A percentile compares a stretch with the other conserved stretches of the same genome.
Evolutionary conservation across 2,888 invertebrate species (phyloP).

Genomic region (Eupithecia dodoneata): DNA sequence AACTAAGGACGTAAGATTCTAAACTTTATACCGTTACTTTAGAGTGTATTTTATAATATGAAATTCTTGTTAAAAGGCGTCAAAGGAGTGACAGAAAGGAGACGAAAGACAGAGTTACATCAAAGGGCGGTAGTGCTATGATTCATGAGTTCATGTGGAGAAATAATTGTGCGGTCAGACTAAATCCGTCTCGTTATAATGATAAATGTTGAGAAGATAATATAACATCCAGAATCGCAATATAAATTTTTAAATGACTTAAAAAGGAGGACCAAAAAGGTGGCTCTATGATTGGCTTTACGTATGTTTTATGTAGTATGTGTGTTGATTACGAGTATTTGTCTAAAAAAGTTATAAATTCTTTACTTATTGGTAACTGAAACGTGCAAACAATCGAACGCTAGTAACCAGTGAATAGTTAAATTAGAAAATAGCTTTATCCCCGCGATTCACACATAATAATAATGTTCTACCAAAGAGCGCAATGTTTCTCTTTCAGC

Average conservation of each 20-base stretch:
- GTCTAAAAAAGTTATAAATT: too few relatives aligned
- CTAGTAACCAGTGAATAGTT: neutral
- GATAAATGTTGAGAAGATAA: neutral
- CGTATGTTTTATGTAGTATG: too few relatives aligned
- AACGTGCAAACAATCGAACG: too few relatives aligned
- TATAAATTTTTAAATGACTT: neutral
- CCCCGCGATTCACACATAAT: slow-evolving; percentile 16
- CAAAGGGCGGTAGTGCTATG: slow-evolving; percentile 57
- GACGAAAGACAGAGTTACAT: slow-evolving; percentile 55
- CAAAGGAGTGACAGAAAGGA: slow-evolving; percentile 59
- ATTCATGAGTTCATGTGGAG: slow-evolving; percentile 46
- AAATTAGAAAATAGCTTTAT: slow-evolving; percentile 8
- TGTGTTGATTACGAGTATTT: too few relatives aligned
- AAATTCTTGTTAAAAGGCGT: slow-evolving; percentile 50
- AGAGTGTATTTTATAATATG: slow-evolving; percentile 29
- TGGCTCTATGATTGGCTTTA: too few relatives aligned
- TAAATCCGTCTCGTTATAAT: slow-evolving; percentile 5
- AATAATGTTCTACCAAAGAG: slow-evolving; percentile 22
- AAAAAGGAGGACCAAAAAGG: too few relatives aligned
- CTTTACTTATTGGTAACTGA: too few relatives aligned
- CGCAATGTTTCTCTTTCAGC: slow-evolving; percentile 45
- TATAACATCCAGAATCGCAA: neutral
- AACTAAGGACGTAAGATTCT: slow-evolving; percentile 18
- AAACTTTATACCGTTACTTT: slow-evolving; percentile 10
- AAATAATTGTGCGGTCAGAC: slow-evolving; percentile 14